These are phyloP conservation scores for Arctocebus calabarensis DNA, from an alignment of 2,797 vertebrate species.

Conservation along the genomic window DNA sequence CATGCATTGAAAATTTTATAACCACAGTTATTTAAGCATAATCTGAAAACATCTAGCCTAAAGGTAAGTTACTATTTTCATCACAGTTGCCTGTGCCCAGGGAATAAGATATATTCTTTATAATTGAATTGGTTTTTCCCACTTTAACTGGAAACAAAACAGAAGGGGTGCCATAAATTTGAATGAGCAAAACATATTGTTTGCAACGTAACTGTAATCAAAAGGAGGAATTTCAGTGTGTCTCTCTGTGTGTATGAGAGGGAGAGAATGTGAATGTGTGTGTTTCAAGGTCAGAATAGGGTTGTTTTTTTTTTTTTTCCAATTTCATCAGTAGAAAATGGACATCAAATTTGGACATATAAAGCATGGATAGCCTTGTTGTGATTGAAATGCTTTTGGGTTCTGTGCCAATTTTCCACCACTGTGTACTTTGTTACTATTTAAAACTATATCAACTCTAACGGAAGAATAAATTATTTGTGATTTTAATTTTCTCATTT, in stretches of 20 bases:
- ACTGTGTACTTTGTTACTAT: slow-evolving; percentile 94
- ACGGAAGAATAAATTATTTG: slow-evolving; percentile 97
- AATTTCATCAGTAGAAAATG: slow-evolving; percentile 78
- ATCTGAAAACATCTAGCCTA: slow-evolving; percentile 76
- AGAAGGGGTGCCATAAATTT: slow-evolving; percentile 61
- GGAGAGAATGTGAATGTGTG: neutral
- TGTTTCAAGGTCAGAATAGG: slow-evolving; percentile 78
- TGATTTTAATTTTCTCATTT: slow-evolving; percentile 95
- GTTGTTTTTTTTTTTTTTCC: slow-evolving; percentile 61
- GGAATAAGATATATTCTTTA: slow-evolving; percentile 63
- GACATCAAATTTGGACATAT: slow-evolving; percentile 83
- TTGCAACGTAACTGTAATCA: slow-evolving; percentile 48
- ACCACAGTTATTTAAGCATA: slow-evolving; percentile 69
- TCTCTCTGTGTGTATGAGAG: slow-evolving; percentile 22
- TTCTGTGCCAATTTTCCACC: slow-evolving; percentile 90
- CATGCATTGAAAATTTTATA: slow-evolving; percentile 68
- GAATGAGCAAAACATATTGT: slow-evolving; percentile 63
- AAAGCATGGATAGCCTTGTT: slow-evolving; percentile 83
- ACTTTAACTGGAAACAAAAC: slow-evolving; percentile 61
- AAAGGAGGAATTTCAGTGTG: slow-evolving; percentile 76
- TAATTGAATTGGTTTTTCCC: slow-evolving; percentile 65
- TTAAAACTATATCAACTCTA: slow-evolving; percentile 96
- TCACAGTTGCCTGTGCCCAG: slow-evolving; percentile 70
- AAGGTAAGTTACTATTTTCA: slow-evolving; percentile 78
- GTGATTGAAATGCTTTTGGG: slow-evolving; percentile 85